These are phyloP conservation scores for Bungarus multicinctus DNA, from an alignment of 2,113 vertebrate species.

Conservation along the genomic window DNA sequence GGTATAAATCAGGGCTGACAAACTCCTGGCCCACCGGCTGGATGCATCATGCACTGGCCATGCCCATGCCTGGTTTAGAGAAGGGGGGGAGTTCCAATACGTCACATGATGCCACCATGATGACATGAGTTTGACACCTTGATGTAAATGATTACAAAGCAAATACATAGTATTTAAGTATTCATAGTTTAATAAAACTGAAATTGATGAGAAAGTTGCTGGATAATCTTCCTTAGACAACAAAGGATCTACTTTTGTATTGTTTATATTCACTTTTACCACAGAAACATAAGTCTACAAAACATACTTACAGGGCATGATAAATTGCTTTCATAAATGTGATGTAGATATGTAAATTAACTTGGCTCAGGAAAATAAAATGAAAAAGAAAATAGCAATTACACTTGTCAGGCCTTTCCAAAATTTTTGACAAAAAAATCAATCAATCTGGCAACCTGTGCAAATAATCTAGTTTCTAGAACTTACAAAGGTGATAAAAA, in stretches of 20 bases:
- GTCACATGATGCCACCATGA: no score
- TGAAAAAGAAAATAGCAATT: conserved; percentile 6
- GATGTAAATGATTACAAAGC: no score
- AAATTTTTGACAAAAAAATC: background rate
- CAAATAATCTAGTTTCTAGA: conserved; percentile 18
- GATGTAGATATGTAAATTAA: conserved; percentile 16
- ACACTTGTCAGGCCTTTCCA: background rate
- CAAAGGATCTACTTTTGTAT: background rate
- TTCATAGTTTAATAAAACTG: background rate
- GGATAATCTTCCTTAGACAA: background rate
- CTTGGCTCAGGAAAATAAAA: conserved; percentile 1
- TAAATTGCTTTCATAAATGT: conserved; percentile 1
- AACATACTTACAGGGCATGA: background rate
- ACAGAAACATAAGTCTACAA: background rate
- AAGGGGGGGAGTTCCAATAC: no score
- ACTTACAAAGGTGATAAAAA: background rate
- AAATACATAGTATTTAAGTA: background rate
- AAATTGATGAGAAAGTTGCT: background rate
- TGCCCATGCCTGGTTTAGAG: no score
- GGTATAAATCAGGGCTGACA: no score
- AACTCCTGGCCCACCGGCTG: no score
- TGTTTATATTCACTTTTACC: background rate
- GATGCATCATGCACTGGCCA: no score
- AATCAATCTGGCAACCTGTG: conserved; percentile 4
- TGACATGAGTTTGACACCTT: no score